Base-by-base conservation (phyloP, 23 tunicate genomes). In the Aplidium turbinatum region DNA sequence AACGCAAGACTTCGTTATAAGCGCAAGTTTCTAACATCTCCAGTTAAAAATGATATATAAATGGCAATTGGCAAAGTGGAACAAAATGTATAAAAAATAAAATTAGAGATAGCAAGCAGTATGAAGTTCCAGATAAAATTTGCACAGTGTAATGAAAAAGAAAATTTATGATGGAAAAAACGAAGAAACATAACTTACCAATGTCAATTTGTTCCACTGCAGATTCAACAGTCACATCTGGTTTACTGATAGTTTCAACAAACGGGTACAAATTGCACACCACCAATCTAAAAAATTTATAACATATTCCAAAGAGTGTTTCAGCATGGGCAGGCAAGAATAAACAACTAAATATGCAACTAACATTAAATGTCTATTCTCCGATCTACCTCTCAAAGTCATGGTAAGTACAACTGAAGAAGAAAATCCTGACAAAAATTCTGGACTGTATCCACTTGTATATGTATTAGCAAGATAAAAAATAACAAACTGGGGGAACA, bases 191-290 rank as follows among this genome's bases (percentile, higher is more conserved):
- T 56, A 13, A 7, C 30, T 63, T 68, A 87, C 95, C 95, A 26
- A 89, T 89, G 54, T 89, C 96, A 74, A 89, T 89, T 62, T 89
- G 84, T 58, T 89, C 96, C 1, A 89, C 89, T 29, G 96, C 96
- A 23, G 52, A 48, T 62, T 67, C 85, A 81, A 89, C 22, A 4
- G 70, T n/a, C 4, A 63, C 74, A 21, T 60, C 70, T 30, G 47
- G 48, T 29, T 76, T 76, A 21, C 39, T 39, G 1, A 89, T 77
- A 11, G 96, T 83, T 22, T 89, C 80, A n/a, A 31, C 77, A 40
- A 89, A 89, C 0, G 96, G 96, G 40, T 89, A 89, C 38, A 89
- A 54, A 63, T 89, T 89, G 70, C 96, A 89, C 7, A 89, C 81
- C 1, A 89, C 96, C 38, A 89, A 26, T 32, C 96, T 87, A 47